phyloP scores from a whole-genome alignment of 2,113 vertebrate species.

The Sterrhoptilus dennistouni region DNA sequence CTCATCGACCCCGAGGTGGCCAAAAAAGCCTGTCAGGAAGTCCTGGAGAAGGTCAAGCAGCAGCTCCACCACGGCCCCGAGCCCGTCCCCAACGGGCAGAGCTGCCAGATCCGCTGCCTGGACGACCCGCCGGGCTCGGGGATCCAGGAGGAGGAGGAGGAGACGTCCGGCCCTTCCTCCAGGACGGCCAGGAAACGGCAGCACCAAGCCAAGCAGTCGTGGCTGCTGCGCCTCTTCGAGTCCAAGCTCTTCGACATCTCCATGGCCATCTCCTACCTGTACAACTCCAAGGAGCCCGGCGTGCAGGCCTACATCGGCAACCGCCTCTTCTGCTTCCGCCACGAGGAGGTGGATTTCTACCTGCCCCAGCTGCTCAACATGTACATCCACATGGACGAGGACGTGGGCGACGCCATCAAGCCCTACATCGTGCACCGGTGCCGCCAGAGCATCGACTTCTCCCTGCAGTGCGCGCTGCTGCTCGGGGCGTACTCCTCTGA shows the following conservation, averaged over 20 bases:
- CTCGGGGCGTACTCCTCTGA: slow-evolving; percentile 92
- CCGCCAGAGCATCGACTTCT: slow-evolving; percentile 93
- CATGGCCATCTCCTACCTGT: slow-evolving; percentile 97
- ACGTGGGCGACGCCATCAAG: slow-evolving; percentile 94
- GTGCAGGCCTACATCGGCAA: slow-evolving; percentile 98
- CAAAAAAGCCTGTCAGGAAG: slow-evolving; percentile 86
- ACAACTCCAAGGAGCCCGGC: slow-evolving; percentile 94
- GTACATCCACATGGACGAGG: slow-evolving; percentile 98
- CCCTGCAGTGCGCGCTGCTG: slow-evolving; percentile 90
- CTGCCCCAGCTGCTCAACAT: slow-evolving; percentile 95
- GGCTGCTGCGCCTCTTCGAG: slow-evolving; percentile 93
- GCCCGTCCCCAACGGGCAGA: slow-evolving; percentile 54
- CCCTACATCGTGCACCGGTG: slow-evolving; percentile 97
- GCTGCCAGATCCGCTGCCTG: slow-evolving; percentile 50
- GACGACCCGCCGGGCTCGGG: not conserved
- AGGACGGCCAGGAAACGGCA: slow-evolving; percentile 79
- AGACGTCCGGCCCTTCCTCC: slow-evolving; percentile 35
- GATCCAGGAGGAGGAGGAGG: slow-evolving; percentile 78
- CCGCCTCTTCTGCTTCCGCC: slow-evolving; percentile 88
- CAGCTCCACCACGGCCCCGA: slow-evolving; percentile 61
- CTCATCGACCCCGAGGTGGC: slow-evolving; percentile 91
- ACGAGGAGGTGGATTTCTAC: slow-evolving; percentile 93
- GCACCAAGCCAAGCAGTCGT: slow-evolving; percentile 91
- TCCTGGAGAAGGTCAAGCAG: slow-evolving; percentile 87
- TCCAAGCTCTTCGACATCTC: slow-evolving; percentile 96